phyloP scores from a whole-genome alignment of 2,888 invertebrate species.

The Eudasyphora cyanicolor region DNA sequence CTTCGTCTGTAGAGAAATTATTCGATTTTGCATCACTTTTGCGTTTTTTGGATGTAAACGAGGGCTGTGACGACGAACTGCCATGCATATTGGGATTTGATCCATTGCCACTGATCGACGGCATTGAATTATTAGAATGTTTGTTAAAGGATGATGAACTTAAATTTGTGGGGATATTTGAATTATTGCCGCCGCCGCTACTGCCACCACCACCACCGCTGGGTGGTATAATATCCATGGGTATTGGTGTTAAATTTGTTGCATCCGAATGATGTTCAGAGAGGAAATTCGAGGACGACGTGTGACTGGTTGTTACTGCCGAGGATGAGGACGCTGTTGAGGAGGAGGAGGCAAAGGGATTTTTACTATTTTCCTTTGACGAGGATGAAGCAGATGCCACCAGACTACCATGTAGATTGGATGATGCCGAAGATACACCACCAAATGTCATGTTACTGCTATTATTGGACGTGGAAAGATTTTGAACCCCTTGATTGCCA shows the following conservation, averaged over 20 bases:
- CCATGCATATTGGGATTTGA: conserved; percentile 47
- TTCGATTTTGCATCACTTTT: conserved; percentile 76
- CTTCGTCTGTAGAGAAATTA: conserved; percentile 71
- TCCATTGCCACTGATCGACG: conserved; percentile 41
- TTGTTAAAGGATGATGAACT: conserved; percentile 54
- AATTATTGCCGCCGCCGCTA: conserved; percentile 49
- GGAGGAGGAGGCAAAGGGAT: conserved; percentile 49
- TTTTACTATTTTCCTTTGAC: conserved; percentile 51
- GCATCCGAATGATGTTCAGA: conserved; percentile 61
- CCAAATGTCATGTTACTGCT: conserved; percentile 62
- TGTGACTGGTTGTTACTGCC: conserved; percentile 37
- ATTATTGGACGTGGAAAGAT: conserved; percentile 62
- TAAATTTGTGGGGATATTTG: conserved; percentile 66
- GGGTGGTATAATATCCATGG: conserved; percentile 52
- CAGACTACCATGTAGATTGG: conserved; percentile 45
- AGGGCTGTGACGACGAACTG: conserved; percentile 40
- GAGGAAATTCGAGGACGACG: conserved; percentile 53
- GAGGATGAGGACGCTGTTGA: conserved; percentile 32
- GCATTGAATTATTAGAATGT: conserved; percentile 54
- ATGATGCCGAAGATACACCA: conserved; percentile 59
- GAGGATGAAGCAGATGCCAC: conserved; percentile 38
- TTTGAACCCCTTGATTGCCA: conserved; percentile 62
- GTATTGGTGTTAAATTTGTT: conserved; percentile 68
- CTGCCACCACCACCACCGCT: conserved; percentile 26
- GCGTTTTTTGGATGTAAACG: conserved; percentile 75